These are phyloP conservation scores for Datnioides undecimradiatus DNA, from an alignment of 2,113 vertebrate genomes.

Conservation along the genomic window DNA sequence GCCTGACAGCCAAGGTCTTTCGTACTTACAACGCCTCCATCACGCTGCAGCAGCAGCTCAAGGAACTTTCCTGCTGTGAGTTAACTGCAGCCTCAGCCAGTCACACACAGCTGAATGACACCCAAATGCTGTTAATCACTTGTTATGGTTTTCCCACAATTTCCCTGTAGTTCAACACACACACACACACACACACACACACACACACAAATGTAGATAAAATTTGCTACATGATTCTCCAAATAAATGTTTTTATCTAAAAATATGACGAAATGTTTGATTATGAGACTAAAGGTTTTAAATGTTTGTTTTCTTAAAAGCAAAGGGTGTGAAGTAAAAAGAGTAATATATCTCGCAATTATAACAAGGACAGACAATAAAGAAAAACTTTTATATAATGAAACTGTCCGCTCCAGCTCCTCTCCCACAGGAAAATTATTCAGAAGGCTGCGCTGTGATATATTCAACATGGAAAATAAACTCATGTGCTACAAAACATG, in stretches of 20 bases:
- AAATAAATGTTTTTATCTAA: too few relatives aligned
- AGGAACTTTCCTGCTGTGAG: constrained; percentile 94
- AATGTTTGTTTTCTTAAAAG: too few relatives aligned
- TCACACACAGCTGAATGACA: not conserved
- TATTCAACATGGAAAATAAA: constrained; percentile 7
- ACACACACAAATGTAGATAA: too few relatives aligned
- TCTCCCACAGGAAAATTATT: not conserved
- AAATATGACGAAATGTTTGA: too few relatives aligned
- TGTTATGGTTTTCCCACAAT: too few relatives aligned
- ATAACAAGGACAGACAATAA: not conserved
- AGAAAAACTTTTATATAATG: not conserved
- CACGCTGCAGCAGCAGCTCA: constrained; percentile 97
- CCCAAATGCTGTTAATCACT: not conserved
- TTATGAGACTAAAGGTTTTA: too few relatives aligned
- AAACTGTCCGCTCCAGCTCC: not conserved
- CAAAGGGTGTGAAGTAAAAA: too few relatives aligned
- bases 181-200: too few relatives aligned
- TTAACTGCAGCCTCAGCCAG: constrained; percentile 55
- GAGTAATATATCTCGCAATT: not conserved
- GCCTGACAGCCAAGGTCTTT: constrained; percentile 98
- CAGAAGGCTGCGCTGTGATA: constrained; percentile 1
- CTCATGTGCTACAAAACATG: not conserved
- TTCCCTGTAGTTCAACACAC: not conserved
- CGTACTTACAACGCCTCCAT: constrained; percentile 99
- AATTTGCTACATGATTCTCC: too few relatives aligned